Evolutionary conservation across 2,888 invertebrate species (phyloP), one percentile per base, ranked within the genome.

Genomic region (Conops quadrifasciatus): DNA sequence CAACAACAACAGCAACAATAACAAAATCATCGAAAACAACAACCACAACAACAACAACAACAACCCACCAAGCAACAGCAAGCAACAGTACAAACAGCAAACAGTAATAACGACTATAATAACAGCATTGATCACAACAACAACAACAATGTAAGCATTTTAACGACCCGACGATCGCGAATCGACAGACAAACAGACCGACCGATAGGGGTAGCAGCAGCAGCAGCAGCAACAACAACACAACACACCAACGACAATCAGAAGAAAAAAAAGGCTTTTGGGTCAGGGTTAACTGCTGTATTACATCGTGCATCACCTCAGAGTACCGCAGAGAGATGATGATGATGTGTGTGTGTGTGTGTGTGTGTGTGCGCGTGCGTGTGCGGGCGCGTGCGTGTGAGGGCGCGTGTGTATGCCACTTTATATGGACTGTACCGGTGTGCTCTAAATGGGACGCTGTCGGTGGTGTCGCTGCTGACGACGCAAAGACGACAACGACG

Each of bases 231-330:
- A 26, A 49, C 24, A 47, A 63, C 63, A 13, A n/a, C 19, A 45
- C 11, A 5, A 24, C 19, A 60, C 45, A 45, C 16, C 45, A 45
- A 24, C 63, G 21, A 51, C 30, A 47, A 47, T 45, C 16, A 67
- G 15, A 58, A 36, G 30, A 53, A 60, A 43, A 16, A 67, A 36
- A 51, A 51, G 28, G 53, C 56, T 73, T 80, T 83, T 84, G 81
- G 84, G 84, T 84, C 84, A 84, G 84, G 84, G 84, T 84, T 84
- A 81, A 84, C 84, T 80, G 83, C 84, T 82, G 80, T 81, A 77
- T 80, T 26, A 47, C 53, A 56, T 26, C 49, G 60, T 68, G 60
- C 49, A 58, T 68, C 36, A 36, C 36, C 36, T 36, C 4, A 51
- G 66, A 53, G 5, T 36, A 9, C 36, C 36, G 5, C 36, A 36